Evolutionary conservation across 2,888 invertebrate genomes (phyloP).

Genomic region (Endotricha flammealis): DNA sequence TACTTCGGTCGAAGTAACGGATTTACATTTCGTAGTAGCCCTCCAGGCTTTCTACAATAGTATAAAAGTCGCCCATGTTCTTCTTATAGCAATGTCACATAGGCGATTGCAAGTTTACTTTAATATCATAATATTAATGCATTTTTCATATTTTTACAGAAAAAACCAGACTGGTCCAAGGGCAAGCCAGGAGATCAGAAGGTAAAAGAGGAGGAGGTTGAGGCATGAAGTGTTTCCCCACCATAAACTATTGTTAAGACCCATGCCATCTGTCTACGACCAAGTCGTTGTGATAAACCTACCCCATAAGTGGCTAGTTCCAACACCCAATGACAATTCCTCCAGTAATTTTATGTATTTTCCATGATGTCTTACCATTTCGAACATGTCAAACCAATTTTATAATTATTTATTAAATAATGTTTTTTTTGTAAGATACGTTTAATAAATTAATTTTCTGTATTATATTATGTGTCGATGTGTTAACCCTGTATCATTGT

Average conservation of each 20-base stretch:
- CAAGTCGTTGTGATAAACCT: slow-evolving; percentile 50
- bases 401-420: slow-evolving; percentile 63
- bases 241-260: slow-evolving; percentile 55
- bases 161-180: slow-evolving; percentile 97
- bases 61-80: background rate
- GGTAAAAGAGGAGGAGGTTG: slow-evolving; percentile 89
- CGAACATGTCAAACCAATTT: slow-evolving; percentile 54
- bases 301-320: slow-evolving; percentile 14
- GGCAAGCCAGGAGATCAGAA: slow-evolving; percentile 92
- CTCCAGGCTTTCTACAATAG: too few species aligned
- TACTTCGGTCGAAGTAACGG: too few species aligned
- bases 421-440: slow-evolving; percentile 67
- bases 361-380: slow-evolving; percentile 43
- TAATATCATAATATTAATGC: too few species aligned
- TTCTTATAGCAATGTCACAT: background rate
- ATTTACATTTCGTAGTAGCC: too few species aligned
- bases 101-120: too few species aligned
- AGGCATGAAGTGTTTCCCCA: slow-evolving; percentile 83
- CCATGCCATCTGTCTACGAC: slow-evolving; percentile 56
- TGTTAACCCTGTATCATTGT: slow-evolving; percentile 40
- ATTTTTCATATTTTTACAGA: slow-evolving; percentile 79
- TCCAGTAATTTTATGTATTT: slow-evolving; percentile 48
- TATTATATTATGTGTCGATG: slow-evolving; percentile 53
- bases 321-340: slow-evolving; percentile 33
- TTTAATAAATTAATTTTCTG: slow-evolving; percentile 73